These are phyloP conservation scores for Drosophila nigritarsus DNA, from an alignment of 2,888 invertebrate species.

Conservation along the genomic window DNA sequence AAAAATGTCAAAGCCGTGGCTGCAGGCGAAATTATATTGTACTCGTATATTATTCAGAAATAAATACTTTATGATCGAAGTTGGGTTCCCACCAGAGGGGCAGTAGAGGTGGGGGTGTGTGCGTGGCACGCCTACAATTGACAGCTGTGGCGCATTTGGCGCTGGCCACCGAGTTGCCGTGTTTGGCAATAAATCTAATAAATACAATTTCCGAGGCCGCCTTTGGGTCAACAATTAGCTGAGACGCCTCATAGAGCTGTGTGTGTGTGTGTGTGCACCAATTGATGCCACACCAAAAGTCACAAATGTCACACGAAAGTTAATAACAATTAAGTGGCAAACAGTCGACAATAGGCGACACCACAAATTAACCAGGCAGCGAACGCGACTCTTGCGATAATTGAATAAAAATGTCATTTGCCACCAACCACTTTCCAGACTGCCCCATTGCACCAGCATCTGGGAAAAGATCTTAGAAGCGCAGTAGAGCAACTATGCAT, in stretches of 20 bases:
- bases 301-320: slow-evolving; percentile 80
- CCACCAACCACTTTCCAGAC: slow-evolving; percentile 23
- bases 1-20: slow-evolving; percentile 68
- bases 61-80: slow-evolving; percentile 53
- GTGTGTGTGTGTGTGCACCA: slow-evolving; percentile 50
- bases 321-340: slow-evolving; percentile 77
- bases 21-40: slow-evolving; percentile 57
- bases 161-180: slow-evolving; percentile 29
- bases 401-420: slow-evolving; percentile 55
- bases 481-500: neutral
- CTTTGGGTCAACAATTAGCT: slow-evolving; percentile 70
- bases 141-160: slow-evolving; percentile 12
- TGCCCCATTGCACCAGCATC: slow-evolving; percentile 1
- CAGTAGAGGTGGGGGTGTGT: neutral
- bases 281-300: slow-evolving; percentile 76
- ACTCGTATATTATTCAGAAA: slow-evolving; percentile 40
- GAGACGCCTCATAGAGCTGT: slow-evolving; percentile 12
- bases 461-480: neutral
- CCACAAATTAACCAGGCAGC: slow-evolving; percentile 44
- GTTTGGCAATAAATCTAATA: slow-evolving; percentile 68
- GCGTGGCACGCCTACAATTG: slow-evolving; percentile 1
- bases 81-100: slow-evolving; percentile 48
- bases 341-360: slow-evolving; percentile 26
- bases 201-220: slow-evolving; percentile 62
- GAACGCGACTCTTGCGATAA: slow-evolving; percentile 24